Evolutionary conservation across 2,888 invertebrate genomes (phyloP).

Genomic region (Lithophane socia): DNA sequence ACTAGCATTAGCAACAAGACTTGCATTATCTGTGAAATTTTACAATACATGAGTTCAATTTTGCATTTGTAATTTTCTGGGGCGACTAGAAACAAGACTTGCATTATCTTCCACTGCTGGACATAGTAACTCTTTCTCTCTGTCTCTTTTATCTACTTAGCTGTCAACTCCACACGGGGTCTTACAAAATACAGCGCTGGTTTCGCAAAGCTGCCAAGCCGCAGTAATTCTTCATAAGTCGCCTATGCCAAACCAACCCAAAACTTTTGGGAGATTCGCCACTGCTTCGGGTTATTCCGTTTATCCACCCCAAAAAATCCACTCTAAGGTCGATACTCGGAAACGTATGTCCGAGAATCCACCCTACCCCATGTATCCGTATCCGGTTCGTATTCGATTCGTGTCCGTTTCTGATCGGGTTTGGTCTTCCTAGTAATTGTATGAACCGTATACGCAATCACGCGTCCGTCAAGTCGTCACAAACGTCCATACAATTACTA

Average conservation of each 20-base stretch:
- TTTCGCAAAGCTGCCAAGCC: neutral
- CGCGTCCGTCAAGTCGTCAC: too few species aligned
- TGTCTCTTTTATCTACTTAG: neutral
- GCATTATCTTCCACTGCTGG: neutral
- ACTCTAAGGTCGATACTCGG: too few species aligned
- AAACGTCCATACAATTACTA: too few species aligned
- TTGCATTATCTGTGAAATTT: neutral
- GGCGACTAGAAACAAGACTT: neutral
- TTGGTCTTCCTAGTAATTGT: too few species aligned
- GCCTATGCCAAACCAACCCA: neutral
- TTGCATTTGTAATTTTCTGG: slow-evolving; percentile 29
- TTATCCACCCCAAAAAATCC: too few species aligned
- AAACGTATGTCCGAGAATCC: too few species aligned
- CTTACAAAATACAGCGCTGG: neutral
- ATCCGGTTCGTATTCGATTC: too few species aligned
- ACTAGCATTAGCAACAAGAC: slow-evolving; percentile 1
- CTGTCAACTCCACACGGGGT: neutral
- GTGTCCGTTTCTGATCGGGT: too few species aligned
- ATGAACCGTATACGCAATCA: too few species aligned
- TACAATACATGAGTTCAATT: slow-evolving; percentile 16
- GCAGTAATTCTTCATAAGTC: neutral
- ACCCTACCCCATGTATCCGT: too few species aligned
- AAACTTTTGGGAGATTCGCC: neutral
- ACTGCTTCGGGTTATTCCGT: neutral
- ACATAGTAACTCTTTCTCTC: neutral